Conservation (phyloP, 2,888 invertebrate species). For the Cryptops parisi region DNA sequence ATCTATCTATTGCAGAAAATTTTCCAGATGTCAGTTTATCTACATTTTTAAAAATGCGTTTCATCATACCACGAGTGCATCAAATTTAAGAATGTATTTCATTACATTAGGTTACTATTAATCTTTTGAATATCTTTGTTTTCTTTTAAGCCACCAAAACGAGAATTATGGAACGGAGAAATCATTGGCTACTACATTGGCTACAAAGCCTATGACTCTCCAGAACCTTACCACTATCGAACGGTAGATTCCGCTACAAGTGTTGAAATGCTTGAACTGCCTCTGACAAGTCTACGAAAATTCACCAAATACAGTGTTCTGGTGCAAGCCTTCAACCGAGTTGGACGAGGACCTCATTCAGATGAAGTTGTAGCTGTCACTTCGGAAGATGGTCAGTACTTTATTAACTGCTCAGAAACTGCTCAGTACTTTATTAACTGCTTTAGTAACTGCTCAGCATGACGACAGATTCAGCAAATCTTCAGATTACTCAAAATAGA, state of each 20-base stretch:
- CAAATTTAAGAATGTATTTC: too few relatives aligned
- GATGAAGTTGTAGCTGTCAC: conserved; percentile 29
- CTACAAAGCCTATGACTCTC: conserved; percentile 28
- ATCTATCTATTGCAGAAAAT: too few relatives aligned
- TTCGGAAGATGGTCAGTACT: conserved; percentile 31
- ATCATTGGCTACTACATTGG: conserved; percentile 33
- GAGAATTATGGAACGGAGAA: conserved; percentile 30
- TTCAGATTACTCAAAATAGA: too few relatives aligned
- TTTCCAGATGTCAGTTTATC: too few relatives aligned
- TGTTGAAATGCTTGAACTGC: conserved; percentile 12
- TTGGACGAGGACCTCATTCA: conserved; percentile 32
- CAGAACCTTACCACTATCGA: conserved; percentile 29
- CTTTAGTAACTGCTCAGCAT: too few relatives aligned
- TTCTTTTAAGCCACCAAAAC: conserved; percentile 26
- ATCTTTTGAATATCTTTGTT: too few relatives aligned
- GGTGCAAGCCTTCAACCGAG: conserved; percentile 32
- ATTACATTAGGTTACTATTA: too few relatives aligned
- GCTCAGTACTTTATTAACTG: too few relatives aligned
- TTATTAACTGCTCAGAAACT: too few relatives aligned
- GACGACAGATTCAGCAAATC: too few relatives aligned
- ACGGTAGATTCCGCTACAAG: conserved; percentile 21
- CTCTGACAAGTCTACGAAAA: conserved; percentile 29
- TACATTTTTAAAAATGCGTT: too few relatives aligned
- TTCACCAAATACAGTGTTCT: conserved; percentile 32
- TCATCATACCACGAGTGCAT: too few relatives aligned